phyloP scores from a whole-genome alignment of 2,797 vertebrate species.

The Arnoldichthys spilopterus region DNA sequence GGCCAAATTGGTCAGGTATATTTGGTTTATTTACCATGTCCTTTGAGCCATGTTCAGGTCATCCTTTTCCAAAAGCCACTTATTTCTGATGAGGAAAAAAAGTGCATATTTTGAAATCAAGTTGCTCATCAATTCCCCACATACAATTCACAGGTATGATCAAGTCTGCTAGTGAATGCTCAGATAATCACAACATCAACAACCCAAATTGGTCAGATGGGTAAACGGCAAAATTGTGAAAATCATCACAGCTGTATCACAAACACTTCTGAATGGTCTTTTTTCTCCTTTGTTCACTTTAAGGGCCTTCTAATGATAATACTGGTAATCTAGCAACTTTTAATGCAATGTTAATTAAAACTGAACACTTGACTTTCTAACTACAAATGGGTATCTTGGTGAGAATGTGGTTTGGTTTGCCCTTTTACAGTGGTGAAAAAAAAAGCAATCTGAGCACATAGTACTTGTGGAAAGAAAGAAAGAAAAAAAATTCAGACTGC shows the following conservation, averaged over 20 bases:
- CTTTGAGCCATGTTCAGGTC: neutral
- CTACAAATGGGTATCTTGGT: too few species aligned
- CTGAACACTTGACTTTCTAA: too few species aligned
- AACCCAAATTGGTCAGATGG: conserved; percentile 71
- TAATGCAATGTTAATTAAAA: too few species aligned
- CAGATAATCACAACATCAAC: conserved; percentile 78
- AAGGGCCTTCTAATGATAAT: too few species aligned
- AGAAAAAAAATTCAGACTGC: too few species aligned
- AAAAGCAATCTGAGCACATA: too few species aligned
- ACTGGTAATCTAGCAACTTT: too few species aligned
- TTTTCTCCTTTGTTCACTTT: neutral
- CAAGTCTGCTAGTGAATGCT: conserved; percentile 41
- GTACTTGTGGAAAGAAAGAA: too few species aligned
- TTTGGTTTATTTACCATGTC: neutral
- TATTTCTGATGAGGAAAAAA: neutral
- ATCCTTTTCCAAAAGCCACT: neutral
- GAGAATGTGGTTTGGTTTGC: too few species aligned
- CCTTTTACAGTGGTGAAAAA: too few species aligned
- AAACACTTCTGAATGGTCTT: neutral
- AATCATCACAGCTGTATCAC: conserved; percentile 63
- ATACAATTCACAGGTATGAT: neutral
- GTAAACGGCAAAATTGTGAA: conserved; percentile 70
- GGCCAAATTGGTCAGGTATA: neutral
- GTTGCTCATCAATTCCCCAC: neutral
- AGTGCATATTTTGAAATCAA: neutral